phyloP scores from a whole-genome alignment of 2,113 vertebrate genomes.

The Machaerirhynchus nigripectus region DNA sequence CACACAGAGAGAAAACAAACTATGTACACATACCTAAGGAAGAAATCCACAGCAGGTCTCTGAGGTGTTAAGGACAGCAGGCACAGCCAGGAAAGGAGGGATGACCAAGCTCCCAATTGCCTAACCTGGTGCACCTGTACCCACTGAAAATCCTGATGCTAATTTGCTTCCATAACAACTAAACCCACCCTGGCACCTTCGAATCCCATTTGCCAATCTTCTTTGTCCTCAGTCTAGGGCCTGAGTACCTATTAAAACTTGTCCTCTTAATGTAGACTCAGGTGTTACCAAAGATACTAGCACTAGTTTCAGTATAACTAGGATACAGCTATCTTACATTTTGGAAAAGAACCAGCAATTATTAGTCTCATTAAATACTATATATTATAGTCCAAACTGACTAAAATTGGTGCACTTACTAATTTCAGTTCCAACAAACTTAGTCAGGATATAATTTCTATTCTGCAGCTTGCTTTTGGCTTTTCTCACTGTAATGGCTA shows the following conservation, averaged over 20 bases:
- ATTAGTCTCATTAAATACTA: not conserved
- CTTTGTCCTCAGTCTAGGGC: not conserved
- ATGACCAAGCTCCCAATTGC: not conserved
- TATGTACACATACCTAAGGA: rapidly evolving
- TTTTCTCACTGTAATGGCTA: not conserved
- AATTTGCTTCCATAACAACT: not conserved
- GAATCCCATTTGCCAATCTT: not conserved
- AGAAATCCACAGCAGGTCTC: not conserved
- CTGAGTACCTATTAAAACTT: not conserved
- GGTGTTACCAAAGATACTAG: not conserved
- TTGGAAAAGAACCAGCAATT: not conserved
- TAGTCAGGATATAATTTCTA: not conserved
- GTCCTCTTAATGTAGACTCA: not conserved
- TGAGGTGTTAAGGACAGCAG: not conserved
- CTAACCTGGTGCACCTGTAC: not conserved
- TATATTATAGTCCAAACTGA: not conserved
- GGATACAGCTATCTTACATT: not conserved
- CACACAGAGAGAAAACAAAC: not conserved
- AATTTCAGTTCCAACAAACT: not conserved
- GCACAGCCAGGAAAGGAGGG: rapidly evolving
- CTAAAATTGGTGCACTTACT: not conserved
- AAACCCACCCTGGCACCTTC: not conserved
- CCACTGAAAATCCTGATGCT: not conserved
- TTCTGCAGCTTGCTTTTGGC: not conserved
- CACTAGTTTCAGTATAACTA: not conserved